These are phyloP conservation scores for Eretmocerus hayati DNA, from an alignment of 2,888 invertebrate genomes.

Conservation along the genomic window DNA sequence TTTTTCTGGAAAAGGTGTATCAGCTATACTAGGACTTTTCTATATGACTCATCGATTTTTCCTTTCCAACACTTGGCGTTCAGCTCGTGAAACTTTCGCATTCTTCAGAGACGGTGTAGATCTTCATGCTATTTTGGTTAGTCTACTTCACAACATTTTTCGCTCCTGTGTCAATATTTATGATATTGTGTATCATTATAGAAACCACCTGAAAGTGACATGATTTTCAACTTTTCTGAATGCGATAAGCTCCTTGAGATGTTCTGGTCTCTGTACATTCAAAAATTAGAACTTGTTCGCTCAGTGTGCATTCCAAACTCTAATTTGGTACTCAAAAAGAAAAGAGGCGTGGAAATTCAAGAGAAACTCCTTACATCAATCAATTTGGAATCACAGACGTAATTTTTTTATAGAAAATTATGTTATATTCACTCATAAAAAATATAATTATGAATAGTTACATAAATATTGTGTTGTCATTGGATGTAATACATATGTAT, in stretches of 20 bases:
- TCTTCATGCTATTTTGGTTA: slow-evolving; percentile 33
- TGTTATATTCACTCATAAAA: slow-evolving; percentile 24
- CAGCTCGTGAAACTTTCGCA: slow-evolving; percentile 28
- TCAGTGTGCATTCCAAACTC: slow-evolving; percentile 31
- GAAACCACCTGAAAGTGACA: slow-evolving; percentile 34
- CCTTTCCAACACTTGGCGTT: slow-evolving; percentile 30
- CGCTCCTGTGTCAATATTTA: too few species aligned
- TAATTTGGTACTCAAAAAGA: slow-evolving; percentile 25
- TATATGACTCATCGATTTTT: slow-evolving; percentile 33
- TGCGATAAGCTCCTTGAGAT: slow-evolving; percentile 29
- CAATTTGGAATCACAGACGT: slow-evolving; percentile 8
- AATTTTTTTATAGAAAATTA: slow-evolving; percentile 21
- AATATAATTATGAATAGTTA: slow-evolving; percentile 23
- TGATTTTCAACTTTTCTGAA: slow-evolving; percentile 33
- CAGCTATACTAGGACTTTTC: slow-evolving; percentile 33
- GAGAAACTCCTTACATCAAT: slow-evolving; percentile 3
- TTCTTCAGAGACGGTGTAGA: slow-evolving; percentile 33
- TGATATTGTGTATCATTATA: slow-evolving; percentile 27
- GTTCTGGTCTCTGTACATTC: slow-evolving; percentile 33
- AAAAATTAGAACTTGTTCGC: slow-evolving; percentile 34
- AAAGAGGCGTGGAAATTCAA: slow-evolving; percentile 12
- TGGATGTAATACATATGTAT: slow-evolving; percentile 6
- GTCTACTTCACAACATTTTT: slow-evolving; percentile 19
- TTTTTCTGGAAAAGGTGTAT: slow-evolving; percentile 30
- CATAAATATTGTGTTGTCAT: slow-evolving; percentile 21